Base-by-base conservation (phyloP, 2,888 invertebrate species). In the Netelia melanura region DNA sequence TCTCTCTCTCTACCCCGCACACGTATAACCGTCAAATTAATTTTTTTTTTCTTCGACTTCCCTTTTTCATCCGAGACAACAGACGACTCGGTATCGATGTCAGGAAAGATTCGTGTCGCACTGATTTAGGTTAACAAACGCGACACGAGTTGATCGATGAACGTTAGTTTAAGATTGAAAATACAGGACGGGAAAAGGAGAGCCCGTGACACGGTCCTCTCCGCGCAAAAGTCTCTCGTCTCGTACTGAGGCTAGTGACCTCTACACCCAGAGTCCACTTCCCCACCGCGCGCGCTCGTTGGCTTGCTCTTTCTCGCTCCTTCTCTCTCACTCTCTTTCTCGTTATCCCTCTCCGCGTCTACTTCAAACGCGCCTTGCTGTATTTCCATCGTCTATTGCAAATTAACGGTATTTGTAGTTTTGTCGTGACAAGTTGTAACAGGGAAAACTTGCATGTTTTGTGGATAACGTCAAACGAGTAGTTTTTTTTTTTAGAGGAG, bases 161-260 rank as follows among this genome's bases (percentile, higher is more conserved):
- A 54, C 11, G n/a, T n/a, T 54, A 54, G n/a, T 54, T 54, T 58
- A 58, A 2, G 21, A 62, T 62, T 62, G 11, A 62, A 62, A 62
- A 62, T 9, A 62, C 10, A 62, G 17, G 17, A 58, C 58, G 21
- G 17, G 58, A 17, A 58, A 79, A 58, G 72, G 30, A 44, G 64
- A 75, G 72, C 68, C 17, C 67, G 62, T 81, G 77, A 85, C 83
- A 85, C 85, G 75, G 79, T 75, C 67, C 84, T 67, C 84, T 74
- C 68, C 77, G 78, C 79, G 89, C 88, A 89, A 89, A 88, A 89
- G 86, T 87, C 87, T 88, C 87, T 86, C 85, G 68, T 48, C 77
- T 86, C 82, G 84, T 87, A 71, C 64, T 86, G 90, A 90, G 91
- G 91, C 91, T 93, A 92, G 92, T 92, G 92, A 93, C 93, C 92